Percentiles rank a stretch among this genome's conserved stretches.
Evolutionary conservation across 2,113 vertebrate species (phyloP).

Genomic region (Leiothrix lutea): DNA sequence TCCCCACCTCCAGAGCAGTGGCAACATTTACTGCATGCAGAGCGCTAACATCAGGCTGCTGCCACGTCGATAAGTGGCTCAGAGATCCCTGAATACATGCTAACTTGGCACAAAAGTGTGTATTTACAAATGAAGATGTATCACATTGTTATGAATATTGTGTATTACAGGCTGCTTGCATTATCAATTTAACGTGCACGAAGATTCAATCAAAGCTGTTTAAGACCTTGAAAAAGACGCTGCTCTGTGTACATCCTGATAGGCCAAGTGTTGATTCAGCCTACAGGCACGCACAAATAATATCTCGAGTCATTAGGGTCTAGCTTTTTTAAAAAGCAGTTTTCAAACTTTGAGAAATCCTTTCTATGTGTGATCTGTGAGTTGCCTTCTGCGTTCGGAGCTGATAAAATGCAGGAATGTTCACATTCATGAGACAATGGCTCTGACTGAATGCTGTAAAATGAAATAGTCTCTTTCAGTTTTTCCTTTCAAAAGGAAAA

Average conservation of each 20-base stretch:
- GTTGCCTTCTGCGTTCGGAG: conserved; percentile 56
- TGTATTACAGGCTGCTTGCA: conserved; percentile 6
- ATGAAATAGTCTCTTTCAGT: conserved; percentile 80
- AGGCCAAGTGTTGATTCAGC: conserved; percentile 64
- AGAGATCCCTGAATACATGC: not conserved
- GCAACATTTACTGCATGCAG: not conserved
- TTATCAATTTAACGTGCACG: conserved; percentile 40
- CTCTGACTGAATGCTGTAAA: conserved; percentile 74
- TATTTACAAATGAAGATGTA: conserved; percentile 41
- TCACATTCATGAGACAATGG: conserved; percentile 81
- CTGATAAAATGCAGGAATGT: conserved; percentile 76
- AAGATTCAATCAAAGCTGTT: conserved; percentile 49
- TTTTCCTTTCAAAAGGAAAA: conserved; percentile 79
- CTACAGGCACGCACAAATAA: conserved; percentile 61
- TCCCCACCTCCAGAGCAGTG: not conserved
- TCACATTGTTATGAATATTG: conserved; percentile 16
- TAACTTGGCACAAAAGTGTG: conserved; percentile 11
- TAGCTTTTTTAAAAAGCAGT: conserved; percentile 70
- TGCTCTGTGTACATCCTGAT: conserved; percentile 35
- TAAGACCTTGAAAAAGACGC: conserved; percentile 67
- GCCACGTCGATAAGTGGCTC: not conserved
- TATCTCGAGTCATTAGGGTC: conserved; percentile 68
- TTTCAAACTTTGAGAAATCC: conserved; percentile 74
- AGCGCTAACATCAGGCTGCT: not conserved
- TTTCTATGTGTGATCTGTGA: conserved; percentile 69